These are phyloP conservation scores for Drosophila malerkotliana DNA, from an alignment of 1,140 invertebrate genomes.

Conservation along the genomic window DNA sequence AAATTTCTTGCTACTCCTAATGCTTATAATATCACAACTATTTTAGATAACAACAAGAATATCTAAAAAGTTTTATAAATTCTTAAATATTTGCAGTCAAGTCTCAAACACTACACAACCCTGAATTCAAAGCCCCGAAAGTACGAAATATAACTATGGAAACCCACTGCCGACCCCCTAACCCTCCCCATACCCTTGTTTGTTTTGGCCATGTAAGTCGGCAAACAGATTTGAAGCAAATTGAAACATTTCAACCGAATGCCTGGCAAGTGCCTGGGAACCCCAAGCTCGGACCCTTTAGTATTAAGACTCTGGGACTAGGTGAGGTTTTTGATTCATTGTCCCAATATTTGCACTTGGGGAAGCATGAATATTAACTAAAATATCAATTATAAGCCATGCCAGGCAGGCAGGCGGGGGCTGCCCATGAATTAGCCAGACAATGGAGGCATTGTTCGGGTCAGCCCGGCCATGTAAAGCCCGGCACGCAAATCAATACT, in stretches of 20 bases:
- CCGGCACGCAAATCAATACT: conserved; percentile 29
- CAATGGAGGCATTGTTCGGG: conserved; percentile 24
- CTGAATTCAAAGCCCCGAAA: too few relatives aligned
- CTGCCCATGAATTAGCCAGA: conserved; percentile 11
- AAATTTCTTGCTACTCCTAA: too few relatives aligned
- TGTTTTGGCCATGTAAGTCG: neutral
- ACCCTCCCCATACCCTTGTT: neutral
- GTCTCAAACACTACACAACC: too few relatives aligned
- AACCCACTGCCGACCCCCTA: too few relatives aligned
- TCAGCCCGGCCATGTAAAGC: conserved; percentile 12
- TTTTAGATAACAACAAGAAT: too few relatives aligned
- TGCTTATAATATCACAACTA: too few relatives aligned
- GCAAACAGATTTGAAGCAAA: conserved; percentile 36
- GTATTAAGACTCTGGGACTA: too few relatives aligned
- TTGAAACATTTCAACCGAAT: conserved; percentile 29
- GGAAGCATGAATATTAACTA: conserved; percentile 34
- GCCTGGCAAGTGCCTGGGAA: conserved; percentile 14
- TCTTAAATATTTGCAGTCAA: too few relatives aligned
- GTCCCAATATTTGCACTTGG: conserved; percentile 26
- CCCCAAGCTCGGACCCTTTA: neutral
- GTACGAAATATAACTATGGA: too few relatives aligned
- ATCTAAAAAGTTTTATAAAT: too few relatives aligned
- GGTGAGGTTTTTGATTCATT: neutral
- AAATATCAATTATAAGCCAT: conserved; percentile 35
- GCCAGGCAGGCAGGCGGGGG: neutral